Evolutionary conservation across 2,888 invertebrate genomes (phyloP).

Genomic region (Xestoiulus laeticollis): DNA sequence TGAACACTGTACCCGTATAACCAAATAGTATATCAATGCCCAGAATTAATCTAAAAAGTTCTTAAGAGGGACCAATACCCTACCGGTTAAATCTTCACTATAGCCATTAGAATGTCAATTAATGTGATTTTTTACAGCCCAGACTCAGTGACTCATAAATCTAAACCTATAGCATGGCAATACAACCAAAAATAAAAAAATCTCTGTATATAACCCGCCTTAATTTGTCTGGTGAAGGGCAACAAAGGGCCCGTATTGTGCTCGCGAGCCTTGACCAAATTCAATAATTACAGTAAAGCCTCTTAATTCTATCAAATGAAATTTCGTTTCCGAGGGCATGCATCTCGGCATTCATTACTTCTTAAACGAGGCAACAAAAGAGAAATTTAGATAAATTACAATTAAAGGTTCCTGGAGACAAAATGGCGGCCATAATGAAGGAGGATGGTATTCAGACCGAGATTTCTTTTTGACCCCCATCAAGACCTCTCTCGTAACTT

Average conservation of each 20-base stretch:
- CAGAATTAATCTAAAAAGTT: too few species aligned
- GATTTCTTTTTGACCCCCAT: not conserved
- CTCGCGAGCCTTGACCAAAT: constrained; percentile 13
- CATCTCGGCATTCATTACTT: not conserved
- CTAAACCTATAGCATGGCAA: too few species aligned
- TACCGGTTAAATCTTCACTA: too few species aligned
- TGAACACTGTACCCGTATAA: too few species aligned
- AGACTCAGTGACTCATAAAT: not conserved
- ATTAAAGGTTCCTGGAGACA: not conserved
- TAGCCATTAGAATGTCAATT: too few species aligned
- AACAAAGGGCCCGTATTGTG: constrained; percentile 3
- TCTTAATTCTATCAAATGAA: not conserved
- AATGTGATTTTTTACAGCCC: not conserved
- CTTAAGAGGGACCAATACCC: too few species aligned
- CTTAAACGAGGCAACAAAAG: constrained; percentile 3
- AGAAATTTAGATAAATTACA: not conserved
- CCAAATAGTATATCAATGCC: too few species aligned
- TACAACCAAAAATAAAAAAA: too few species aligned
- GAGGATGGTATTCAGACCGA: not conserved
- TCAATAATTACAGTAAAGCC: not conserved
- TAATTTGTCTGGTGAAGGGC: not conserved
- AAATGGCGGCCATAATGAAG: constrained; percentile 21
- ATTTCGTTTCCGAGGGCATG: not conserved
- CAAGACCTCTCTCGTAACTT: not conserved
- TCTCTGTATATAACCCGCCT: not conserved